Evolutionary conservation across 1,140 invertebrate species (phyloP), one percentile per base, ranked within the genome.

Genomic region (Neodiprion lecontei): DNA sequence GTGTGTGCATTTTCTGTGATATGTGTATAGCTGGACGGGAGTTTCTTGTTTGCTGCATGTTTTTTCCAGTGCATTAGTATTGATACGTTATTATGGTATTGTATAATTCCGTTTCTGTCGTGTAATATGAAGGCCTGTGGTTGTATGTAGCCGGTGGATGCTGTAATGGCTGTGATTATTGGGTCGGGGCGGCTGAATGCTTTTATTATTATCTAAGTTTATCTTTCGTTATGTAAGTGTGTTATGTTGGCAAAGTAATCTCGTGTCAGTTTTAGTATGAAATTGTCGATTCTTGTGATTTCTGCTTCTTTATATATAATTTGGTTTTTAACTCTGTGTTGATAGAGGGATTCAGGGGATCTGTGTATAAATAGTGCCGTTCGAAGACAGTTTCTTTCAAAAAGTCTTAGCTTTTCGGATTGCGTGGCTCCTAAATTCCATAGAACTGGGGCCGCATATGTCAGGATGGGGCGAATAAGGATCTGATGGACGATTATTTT

Each of bases 101-200:
- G 74, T 21, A 75, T 72, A 0, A 61, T 9, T 23, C 71, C 70
- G 5, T 23, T 0, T 40, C 21, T 47, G 67, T 77, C 76, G 10
- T 72, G 21, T 1, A n/a, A 17, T 9, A 21, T 73, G 10, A 75
- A 77, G 0, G 70, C 66, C 67, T 72, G 67, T 14, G 73, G 71
- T 1, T 61, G 66, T 1, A 66, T 9, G 21, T 74, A 70, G 0
- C 73, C 73, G 10, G 48, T 72, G 23, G 21, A 50, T 0, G 12
- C 50, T 48, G 50, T 53, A 9, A 53, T 53, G 1, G 10, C 50
- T 53, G 50, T 53, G 14, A 53, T 53, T 14, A 14, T 53, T 11
- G 50, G 50, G 17, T 17, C 17, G 17, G 17, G 17, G 17, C 17
- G 17, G 17, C 17, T 17, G 17, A 17, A 17, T 53, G 50, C 10